Evolutionary conservation across 2,888 invertebrate species (phyloP), one percentile per base, ranked within the genome.

Genomic region (Ptychoptera contaminata): DNA sequence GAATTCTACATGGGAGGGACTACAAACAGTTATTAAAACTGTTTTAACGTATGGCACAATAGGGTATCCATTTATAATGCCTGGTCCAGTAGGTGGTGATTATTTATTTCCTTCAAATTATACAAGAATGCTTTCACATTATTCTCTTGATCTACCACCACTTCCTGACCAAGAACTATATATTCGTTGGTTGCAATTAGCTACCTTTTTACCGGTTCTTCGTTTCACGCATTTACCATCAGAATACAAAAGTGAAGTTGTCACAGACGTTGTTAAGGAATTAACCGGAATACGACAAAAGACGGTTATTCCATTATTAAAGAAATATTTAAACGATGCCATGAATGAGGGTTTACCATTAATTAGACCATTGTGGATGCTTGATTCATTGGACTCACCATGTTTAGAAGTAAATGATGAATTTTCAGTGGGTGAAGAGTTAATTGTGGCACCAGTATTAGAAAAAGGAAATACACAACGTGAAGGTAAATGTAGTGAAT

Each of bases 81-180:
- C 93, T 0, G 93, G 94, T 1, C 84, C 92, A 5, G 87, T 96
- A 1, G 96, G 96, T 0, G 96, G 92, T 0, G 90, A 91, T 54
- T 82, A 81, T 37, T 73, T 77, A 41, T 69, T 79, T 49, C 74
- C 77, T 2, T 71, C 72, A 2, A 67, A 67, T 40, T 69, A 43
- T 10, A 42, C 47, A 11, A 64, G 63, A 54, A 63, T 65, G 60
- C 48, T 60, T 8, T 59, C 74, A 14, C 74, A 74, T 47, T 73
- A 68, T 56, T 60, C 68, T 49, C 68, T 69, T 41, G 71, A 63
- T 47, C 70, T 72, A 44, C 73, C 67, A 54, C 74, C 68, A 44
- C 59, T 84, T 35, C 85, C 85, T 0, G 82, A 85, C 51, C 76
- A 77, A 50, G 91, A 93, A 58, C 64, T 93, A 43, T 92, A 85